phyloP scores from a whole-genome alignment of 2,113 vertebrate genomes.

The Rhegmatorhina hoffmannsi region DNA sequence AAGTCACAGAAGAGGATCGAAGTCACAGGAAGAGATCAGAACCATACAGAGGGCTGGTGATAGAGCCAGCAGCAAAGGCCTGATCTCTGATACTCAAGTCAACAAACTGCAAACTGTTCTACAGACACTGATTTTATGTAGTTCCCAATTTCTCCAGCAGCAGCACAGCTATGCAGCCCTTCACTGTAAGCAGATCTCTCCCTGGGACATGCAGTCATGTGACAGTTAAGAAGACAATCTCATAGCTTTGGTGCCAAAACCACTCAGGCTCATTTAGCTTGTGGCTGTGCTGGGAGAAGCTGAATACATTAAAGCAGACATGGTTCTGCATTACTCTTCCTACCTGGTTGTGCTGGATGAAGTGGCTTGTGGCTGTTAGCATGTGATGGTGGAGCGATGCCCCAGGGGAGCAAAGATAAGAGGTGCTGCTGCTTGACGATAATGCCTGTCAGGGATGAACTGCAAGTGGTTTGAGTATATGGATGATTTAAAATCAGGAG shows the following conservation, averaged over 20 bases:
- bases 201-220: background rate
- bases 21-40: background rate
- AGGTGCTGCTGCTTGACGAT: background rate
- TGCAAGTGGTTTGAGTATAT: background rate
- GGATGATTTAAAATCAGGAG: constrained; percentile 32
- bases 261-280: background rate
- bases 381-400: background rate
- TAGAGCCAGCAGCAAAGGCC: background rate
- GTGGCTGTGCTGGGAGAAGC: background rate
- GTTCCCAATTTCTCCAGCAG: background rate
- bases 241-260: background rate
- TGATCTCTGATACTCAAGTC: background rate
- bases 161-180: background rate
- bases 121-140: background rate
- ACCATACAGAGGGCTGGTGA: fast-evolving
- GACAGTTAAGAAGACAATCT: background rate
- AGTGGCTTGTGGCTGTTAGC: background rate
- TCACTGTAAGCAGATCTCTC: background rate
- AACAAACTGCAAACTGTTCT: background rate
- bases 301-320: background rate
- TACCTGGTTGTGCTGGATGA: background rate
- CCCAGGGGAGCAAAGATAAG: background rate
- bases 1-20: background rate
- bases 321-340: background rate
- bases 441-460: background rate